Percentiles rank a stretch among this genome's conserved stretches.
Evolutionary conservation across 2,113 vertebrate genomes (phyloP).

Genomic region (Ranitomeya imitator): DNA sequence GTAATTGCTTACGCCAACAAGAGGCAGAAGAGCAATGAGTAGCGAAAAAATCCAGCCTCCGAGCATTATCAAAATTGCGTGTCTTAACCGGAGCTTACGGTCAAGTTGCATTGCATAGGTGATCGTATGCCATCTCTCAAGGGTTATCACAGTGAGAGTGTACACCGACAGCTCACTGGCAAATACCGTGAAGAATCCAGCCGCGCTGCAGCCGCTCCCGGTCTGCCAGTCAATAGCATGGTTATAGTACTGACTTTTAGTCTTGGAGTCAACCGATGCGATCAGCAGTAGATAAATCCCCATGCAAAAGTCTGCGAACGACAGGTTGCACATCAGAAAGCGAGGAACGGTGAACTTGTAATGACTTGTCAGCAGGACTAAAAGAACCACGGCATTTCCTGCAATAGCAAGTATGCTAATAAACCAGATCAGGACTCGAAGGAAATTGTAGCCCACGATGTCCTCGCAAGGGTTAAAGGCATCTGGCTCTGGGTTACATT

Average conservation of each 20-base stretch:
- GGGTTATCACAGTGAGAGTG: constrained; percentile 84
- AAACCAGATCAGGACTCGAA: constrained; percentile 86
- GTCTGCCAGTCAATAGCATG: constrained; percentile 92
- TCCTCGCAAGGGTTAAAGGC: constrained; percentile 92
- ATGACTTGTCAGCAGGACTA: constrained; percentile 79
- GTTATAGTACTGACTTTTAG: constrained; percentile 87
- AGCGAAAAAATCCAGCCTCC: constrained; percentile 85
- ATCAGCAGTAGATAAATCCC: constrained; percentile 91
- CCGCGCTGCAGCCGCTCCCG: constrained; percentile 77
- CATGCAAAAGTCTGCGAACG: constrained; percentile 91
- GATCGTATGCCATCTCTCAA: constrained; percentile 93
- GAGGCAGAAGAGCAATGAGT: constrained; percentile 80
- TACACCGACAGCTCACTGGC: constrained; percentile 90
- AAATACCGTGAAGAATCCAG: constrained; percentile 91
- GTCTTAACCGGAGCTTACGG: constrained; percentile 79
- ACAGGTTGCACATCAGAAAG: constrained; percentile 93
- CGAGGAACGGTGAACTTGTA: constrained; percentile 85
- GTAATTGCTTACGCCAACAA: constrained; percentile 88
- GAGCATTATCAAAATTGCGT: constrained; percentile 80
- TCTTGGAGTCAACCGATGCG: constrained; percentile 80
- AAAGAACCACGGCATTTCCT: constrained; percentile 83
- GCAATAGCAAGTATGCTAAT: constrained; percentile 80
- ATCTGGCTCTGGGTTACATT: constrained; percentile 83
- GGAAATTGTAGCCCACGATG: constrained; percentile 84
- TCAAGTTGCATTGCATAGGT: constrained; percentile 86